phyloP scores from a whole-genome alignment of 2,113 vertebrate genomes.

The Oxyruncus cristatus region DNA sequence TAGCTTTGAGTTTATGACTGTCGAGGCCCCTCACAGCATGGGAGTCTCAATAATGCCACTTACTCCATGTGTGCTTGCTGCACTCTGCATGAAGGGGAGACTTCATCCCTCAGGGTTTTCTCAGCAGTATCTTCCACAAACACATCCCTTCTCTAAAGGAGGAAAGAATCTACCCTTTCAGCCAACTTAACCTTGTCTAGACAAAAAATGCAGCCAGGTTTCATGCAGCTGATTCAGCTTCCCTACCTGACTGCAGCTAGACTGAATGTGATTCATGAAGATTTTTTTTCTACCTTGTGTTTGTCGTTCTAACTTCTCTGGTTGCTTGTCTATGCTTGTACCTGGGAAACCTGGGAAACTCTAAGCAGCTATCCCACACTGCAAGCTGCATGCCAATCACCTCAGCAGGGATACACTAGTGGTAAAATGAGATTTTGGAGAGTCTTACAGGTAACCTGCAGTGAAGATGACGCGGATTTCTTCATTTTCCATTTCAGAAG shows the following conservation, averaged over 20 bases:
- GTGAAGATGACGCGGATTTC: background rate
- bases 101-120: background rate
- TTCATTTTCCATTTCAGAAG: background rate
- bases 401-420: background rate
- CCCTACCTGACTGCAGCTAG: background rate
- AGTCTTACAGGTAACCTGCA: background rate
- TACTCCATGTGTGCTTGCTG: background rate
- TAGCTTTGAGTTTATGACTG: background rate
- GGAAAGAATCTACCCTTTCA: background rate
- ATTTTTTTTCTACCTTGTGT: conserved; percentile 11
- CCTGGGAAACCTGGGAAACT: background rate
- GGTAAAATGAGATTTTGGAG: conserved; percentile 29
- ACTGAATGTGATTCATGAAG: background rate
- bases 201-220: background rate
- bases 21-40: fast-evolving
- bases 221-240: background rate
- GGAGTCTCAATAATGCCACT: background rate
- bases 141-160: background rate
- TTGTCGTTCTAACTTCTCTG: background rate
- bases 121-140: background rate
- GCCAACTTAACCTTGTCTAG: conserved; percentile 1
- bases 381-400: background rate
- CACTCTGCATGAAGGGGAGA: background rate
- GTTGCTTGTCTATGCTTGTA: background rate
- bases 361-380: background rate